Percentiles rank a stretch among this genome's conserved stretches.
Evolutionary conservation across 2,797 vertebrate species (phyloP).

Genomic region (Streptopelia turtur): DNA sequence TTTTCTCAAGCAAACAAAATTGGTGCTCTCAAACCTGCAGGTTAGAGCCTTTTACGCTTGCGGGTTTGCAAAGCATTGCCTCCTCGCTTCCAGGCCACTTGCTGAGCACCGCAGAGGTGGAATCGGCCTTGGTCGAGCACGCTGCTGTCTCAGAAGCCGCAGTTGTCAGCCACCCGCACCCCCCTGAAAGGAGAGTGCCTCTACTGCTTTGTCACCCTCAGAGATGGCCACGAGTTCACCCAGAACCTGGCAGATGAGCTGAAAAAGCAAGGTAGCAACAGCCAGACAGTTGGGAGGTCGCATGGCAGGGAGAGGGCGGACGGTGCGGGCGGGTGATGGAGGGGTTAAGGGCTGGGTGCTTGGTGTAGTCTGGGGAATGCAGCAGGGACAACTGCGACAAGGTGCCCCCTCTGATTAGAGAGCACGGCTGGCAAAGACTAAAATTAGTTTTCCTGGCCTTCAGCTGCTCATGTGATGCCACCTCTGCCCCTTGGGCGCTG

Average conservation of each 20-base stretch:
- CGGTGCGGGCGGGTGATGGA: background rate
- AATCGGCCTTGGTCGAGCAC: constrained; percentile 92
- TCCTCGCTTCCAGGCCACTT: constrained; percentile 86
- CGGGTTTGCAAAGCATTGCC: background rate
- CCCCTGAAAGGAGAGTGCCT: constrained; percentile 95
- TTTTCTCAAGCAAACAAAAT: background rate
- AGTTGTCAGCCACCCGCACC: constrained; percentile 90
- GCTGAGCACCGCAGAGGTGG: constrained; percentile 94
- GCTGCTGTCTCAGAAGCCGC: constrained; percentile 87
- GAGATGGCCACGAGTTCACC: constrained; percentile 84
- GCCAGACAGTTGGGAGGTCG: background rate
- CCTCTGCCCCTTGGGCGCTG: background rate
- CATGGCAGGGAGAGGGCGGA: background rate
- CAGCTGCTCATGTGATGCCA: background rate
- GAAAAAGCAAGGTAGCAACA: constrained; percentile 85
- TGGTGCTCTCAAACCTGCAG: background rate
- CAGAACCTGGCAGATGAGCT: constrained; percentile 84
- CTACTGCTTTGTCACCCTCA: constrained; percentile 95
- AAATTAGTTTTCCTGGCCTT: constrained; percentile 8
- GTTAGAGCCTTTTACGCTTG: background rate
- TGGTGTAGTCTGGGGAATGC: background rate
- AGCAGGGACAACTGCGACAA: background rate
- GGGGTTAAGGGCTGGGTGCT: background rate
- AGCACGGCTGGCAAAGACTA: background rate
- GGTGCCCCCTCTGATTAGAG: background rate